phyloP scores from a whole-genome alignment of 2,888 invertebrate genomes.

The Eucriotettix oculatus region DNA sequence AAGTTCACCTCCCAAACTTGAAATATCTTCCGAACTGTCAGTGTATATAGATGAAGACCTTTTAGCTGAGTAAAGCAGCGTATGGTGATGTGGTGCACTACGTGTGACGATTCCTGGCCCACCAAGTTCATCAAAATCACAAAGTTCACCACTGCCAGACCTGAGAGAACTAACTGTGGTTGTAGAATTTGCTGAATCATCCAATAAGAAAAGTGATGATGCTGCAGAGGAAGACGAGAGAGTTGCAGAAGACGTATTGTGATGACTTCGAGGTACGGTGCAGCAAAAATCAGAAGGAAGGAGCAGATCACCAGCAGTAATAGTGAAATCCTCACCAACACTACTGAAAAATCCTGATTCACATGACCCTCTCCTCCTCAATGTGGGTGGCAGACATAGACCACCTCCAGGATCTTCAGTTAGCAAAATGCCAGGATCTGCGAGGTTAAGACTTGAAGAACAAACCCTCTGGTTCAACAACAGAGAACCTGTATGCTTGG shows the following conservation, averaged over 20 bases:
- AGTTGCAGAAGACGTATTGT: constrained; percentile 14
- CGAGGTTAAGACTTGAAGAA: constrained; percentile 15
- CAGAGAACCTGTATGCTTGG: constrained; percentile 16
- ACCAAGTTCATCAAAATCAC: constrained; percentile 31
- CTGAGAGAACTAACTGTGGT: constrained; percentile 38
- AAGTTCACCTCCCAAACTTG: constrained; percentile 60
- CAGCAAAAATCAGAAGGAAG: constrained; percentile 12
- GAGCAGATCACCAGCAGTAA: constrained; percentile 20
- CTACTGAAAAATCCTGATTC: constrained; percentile 84
- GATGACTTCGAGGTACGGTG: constrained; percentile 8
- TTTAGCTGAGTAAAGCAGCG: constrained; percentile 37
- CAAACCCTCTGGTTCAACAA: constrained; percentile 11
- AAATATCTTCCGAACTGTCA: constrained; percentile 73
- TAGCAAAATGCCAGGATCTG: constrained; percentile 6
- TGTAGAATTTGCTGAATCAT: constrained; percentile 46
- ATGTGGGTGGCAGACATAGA: constrained; percentile 12
- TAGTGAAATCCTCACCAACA: constrained; percentile 53
- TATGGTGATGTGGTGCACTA: constrained; percentile 26
- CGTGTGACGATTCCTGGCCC: constrained; percentile 1
- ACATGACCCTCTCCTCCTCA: constrained; percentile 65
- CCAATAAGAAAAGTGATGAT: constrained; percentile 37
- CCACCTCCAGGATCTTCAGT: constrained; percentile 4
- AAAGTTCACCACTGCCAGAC: constrained; percentile 28
- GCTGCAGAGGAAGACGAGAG: constrained; percentile 31
- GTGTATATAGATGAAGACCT: constrained; percentile 70